Evolutionary conservation across 2,888 invertebrate genomes (phyloP), one percentile per base, ranked within the genome.

Genomic region (Eristalis arbustorum): DNA sequence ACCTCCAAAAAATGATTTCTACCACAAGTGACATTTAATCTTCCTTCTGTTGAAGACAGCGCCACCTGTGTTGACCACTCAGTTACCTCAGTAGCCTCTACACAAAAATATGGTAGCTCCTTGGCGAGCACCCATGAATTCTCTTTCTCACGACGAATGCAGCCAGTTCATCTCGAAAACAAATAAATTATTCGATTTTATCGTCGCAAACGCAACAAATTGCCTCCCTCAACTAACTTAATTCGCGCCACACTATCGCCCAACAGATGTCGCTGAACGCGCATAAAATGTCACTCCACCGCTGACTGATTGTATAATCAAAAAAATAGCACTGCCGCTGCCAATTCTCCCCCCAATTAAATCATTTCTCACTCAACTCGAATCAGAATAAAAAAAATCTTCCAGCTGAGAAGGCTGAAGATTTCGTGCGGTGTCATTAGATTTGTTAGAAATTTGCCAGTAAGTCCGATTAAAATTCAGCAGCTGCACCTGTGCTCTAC

Each of bases 401-500:
- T 92, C 92, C 92, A 92, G 92, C 91, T 92, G 90, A 92, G 92
- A 92, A 91, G 92, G 92, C 92, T 92, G 92, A 92, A 92, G 92
- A 91, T 92, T 92, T 89, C 40, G 56, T 78, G 64, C 77, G 80
- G 82, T 80, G 76, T 84, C 72, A 56, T 18, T 74, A n/a, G 28
- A 66, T 56, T 72, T 81, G 49, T 61, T 73, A 68, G 73, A 68
- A 66, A 56, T 59, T 61, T 68, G 59, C 69, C 23, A 68, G 28
- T 28, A 77, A 69, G 67, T 57, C 57, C 68, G 61, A 42, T 22
- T 57, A 22, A 73, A 56, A 61, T 59, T 31, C n/a, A 57, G 49
- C 64, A 63, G 62, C 68, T 62, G 18, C 22, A 25, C 23, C 23
- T 56, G 31, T 22, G 34, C 57, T 75, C 31, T 22, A 18, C 10